Evolutionary conservation across 2,888 invertebrate species (phyloP), one percentile per base, ranked within the genome.

Genomic region (Syritta pipiens): DNA sequence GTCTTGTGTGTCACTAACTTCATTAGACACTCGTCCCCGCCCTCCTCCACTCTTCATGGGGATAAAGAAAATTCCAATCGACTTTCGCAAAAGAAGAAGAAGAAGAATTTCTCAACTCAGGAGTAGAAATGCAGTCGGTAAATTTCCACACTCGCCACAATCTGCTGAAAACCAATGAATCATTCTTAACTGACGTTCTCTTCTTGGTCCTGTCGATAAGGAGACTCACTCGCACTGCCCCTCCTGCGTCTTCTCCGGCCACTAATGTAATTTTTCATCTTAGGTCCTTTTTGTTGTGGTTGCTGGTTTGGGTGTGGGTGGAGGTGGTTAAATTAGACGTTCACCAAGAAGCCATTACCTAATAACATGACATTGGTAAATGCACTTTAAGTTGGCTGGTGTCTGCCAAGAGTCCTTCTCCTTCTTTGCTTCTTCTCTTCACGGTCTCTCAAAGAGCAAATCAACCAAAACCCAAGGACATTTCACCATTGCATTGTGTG

Each of bases 371-470:
- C 59, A 62, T 65, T 65, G 71, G 71, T 65, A 53, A 77, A 65
- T 71, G 76, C 71, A 65, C 63, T 71, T 65, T 44, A 68, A 75
- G 48, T 74, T 62, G n/a, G n/a, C n/a, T n/a, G n/a, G n/a, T n/a
- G n/a, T n/a, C n/a, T n/a, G n/a, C n/a, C n/a, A n/a, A n/a, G n/a
- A n/a, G n/a, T n/a, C n/a, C n/a, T n/a, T n/a, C n/a, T n/a, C n/a
- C n/a, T n/a, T n/a, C n/a, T n/a, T n/a, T n/a, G n/a, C n/a, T n/a
- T n/a, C n/a, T n/a, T n/a, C n/a, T n/a, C n/a, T n/a, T n/a, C n/a
- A n/a, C n/a, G n/a, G n/a, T n/a, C n/a, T n/a, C n/a, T n/a, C n/a
- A n/a, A 9, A 9, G 32, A 37, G 19, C 17, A 37, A 37, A 17
- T 37, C 37, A 37, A 17, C 7, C 37, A 37, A 14, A 17, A 19